Conservation (phyloP, 2,113 vertebrate species). For the Ranitomeya variabilis region DNA sequence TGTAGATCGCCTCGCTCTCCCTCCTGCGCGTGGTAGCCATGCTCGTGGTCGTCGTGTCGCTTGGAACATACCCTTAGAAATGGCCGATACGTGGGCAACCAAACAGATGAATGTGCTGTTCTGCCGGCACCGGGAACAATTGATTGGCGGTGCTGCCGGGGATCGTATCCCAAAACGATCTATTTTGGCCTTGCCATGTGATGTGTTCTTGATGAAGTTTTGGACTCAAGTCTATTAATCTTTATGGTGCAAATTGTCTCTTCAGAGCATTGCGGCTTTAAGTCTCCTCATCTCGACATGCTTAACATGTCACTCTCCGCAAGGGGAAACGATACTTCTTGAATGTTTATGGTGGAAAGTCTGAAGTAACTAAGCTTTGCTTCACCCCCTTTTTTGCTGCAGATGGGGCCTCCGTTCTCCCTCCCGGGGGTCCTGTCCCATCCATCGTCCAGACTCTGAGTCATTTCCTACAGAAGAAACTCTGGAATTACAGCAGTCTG, state of each 20-base stretch:
- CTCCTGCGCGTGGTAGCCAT: not conserved
- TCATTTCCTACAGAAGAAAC: constrained; percentile 55
- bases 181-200: not conserved
- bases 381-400: not conserved
- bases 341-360: not conserved
- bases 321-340: no score
- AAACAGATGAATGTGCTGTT: no score
- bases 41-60: not conserved
- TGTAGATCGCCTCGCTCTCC: not conserved
- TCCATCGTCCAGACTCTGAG: constrained; percentile 42
- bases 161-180: no score
- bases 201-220: not conserved
- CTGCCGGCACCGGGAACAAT: no score
- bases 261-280: no score
- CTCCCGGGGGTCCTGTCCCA: not conserved
- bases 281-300: no score
- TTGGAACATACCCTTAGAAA: no score
- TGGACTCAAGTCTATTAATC: not conserved
- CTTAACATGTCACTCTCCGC: no score
- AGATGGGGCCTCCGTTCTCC: constrained; percentile 29
- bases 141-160: no score
- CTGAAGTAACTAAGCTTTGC: not conserved
- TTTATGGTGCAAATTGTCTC: no score
- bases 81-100: no score
- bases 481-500: not conserved